Conservation (phyloP, 2,113 vertebrate species). For the Porphyrio hochstetteri region DNA sequence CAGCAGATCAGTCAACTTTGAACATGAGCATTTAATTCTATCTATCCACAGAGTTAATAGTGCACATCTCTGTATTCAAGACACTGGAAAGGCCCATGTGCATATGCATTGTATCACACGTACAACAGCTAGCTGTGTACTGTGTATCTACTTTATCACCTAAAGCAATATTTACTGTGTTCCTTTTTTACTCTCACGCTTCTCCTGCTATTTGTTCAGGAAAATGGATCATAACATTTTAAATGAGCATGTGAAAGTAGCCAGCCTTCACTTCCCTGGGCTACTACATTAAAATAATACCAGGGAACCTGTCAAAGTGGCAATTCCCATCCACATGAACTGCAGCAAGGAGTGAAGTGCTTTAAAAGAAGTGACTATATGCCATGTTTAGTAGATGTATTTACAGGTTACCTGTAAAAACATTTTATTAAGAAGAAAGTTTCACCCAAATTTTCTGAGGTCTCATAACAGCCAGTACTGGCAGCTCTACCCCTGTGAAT, state of each 20-base stretch:
- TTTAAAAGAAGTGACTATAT: not conserved
- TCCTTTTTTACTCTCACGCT: not conserved
- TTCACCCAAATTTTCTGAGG: not conserved
- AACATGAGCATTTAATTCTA: not conserved
- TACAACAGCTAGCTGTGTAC: fast-evolving
- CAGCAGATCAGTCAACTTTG: not conserved
- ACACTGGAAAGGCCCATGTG: not conserved
- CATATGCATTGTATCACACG: fast-evolving
- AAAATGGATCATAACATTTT: not conserved
- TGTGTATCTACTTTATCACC: not conserved
- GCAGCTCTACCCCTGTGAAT: not conserved
- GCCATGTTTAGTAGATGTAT: not conserved
- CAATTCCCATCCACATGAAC: not conserved
- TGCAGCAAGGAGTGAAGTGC: not conserved
- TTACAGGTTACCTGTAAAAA: not conserved
- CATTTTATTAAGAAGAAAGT: not conserved
- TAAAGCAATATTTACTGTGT: not conserved
- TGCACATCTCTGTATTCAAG: not conserved
- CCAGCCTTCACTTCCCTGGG: not conserved
- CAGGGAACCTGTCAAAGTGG: not conserved
- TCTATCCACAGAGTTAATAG: not conserved
- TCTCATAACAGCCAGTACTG: fast-evolving
- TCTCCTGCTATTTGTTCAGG: not conserved
- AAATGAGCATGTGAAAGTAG: not conserved
- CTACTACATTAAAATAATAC: not conserved